Evolutionary conservation across 2,888 invertebrate species (phyloP).

Genomic region (Mellilla xanthometata): DNA sequence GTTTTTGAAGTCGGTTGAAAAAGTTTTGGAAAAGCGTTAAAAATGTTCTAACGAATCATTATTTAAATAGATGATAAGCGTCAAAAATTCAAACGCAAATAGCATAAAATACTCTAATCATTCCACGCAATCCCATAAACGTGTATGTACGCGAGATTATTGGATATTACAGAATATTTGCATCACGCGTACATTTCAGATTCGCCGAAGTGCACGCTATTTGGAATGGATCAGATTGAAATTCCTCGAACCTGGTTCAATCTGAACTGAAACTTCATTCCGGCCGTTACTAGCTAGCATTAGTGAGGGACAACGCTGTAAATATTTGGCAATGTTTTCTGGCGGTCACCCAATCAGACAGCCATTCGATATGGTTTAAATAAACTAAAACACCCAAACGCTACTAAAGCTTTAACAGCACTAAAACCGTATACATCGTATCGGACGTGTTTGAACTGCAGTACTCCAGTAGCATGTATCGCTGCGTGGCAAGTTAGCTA

Average conservation of each 20-base stretch:
- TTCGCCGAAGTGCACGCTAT: conserved; percentile 32
- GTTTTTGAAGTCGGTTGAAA: too few relatives aligned
- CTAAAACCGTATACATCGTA: conserved; percentile 19
- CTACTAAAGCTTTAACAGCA: conserved; percentile 27
- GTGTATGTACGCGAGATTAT: conserved; percentile 21
- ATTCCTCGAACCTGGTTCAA: conserved; percentile 40
- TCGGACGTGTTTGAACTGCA: conserved; percentile 26
- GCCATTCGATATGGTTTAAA: conserved; percentile 48
- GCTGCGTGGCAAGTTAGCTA: conserved; percentile 36
- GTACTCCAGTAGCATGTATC: conserved; percentile 23
- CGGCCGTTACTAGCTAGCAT: conserved; percentile 35
- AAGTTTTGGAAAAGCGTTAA: too few relatives aligned
- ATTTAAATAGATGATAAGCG: too few relatives aligned
- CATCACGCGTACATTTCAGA: conserved; percentile 26
- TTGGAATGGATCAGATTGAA: conserved; percentile 31
- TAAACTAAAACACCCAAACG: conserved; percentile 29
- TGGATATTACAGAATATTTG: conserved; percentile 27
- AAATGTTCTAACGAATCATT: too few relatives aligned
- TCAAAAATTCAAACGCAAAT: too few relatives aligned
- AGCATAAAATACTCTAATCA: conserved; percentile 12
- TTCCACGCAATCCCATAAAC: conserved; percentile 17
- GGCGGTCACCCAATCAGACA: conserved; percentile 59
- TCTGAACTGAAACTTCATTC: conserved; percentile 46
- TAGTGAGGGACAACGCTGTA: conserved; percentile 54
- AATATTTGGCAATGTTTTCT: conserved; percentile 69